Percentiles rank a stretch among this genome's conserved stretches.
These are phyloP conservation scores for Anthrax anthrax DNA, from an alignment of 2,888 invertebrate genomes.

Conservation along the genomic window DNA sequence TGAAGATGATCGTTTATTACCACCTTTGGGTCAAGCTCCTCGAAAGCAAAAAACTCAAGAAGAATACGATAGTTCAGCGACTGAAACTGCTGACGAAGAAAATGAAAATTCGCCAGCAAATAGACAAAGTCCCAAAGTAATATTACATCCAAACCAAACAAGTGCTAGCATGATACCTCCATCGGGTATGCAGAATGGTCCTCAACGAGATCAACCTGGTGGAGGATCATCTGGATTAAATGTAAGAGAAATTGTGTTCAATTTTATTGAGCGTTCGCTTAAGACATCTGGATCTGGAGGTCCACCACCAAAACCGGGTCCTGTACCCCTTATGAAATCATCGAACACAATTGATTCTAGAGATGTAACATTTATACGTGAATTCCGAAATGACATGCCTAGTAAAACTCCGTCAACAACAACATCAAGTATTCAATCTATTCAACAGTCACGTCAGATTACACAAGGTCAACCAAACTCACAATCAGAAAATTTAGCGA, in stretches of 20 bases:
- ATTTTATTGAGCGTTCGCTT: conserved; percentile 68
- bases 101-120: conserved; percentile 44
- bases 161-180: conserved; percentile 8
- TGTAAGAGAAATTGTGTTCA: conserved; percentile 67
- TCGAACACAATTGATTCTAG: conserved; percentile 11
- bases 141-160: conserved; percentile 22
- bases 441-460: conserved; percentile 3
- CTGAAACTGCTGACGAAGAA: conserved; percentile 81
- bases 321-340: conserved; percentile 10
- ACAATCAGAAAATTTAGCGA: conserved; percentile 42
- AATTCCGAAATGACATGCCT: conserved; percentile 31
- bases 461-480: conserved; percentile 9
- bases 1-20: conserved; percentile 29
- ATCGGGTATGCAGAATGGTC: conserved; percentile 18
- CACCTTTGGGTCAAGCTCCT: conserved; percentile 33
- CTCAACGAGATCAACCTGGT: conserved; percentile 10
- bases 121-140: conserved; percentile 38
- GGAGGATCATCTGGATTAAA: conserved; percentile 44
- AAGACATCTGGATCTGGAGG: conserved; percentile 42
- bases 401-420: conserved; percentile 20
- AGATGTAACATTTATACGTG: conserved; percentile 32
- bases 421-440: background rate
- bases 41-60: conserved; percentile 38
- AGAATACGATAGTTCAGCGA: conserved; percentile 60
- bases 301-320: conserved; percentile 29